Evolutionary conservation across 2,888 invertebrate species (phyloP), one percentile per base, ranked within the genome.

Genomic region (Melanargia galathea): DNA sequence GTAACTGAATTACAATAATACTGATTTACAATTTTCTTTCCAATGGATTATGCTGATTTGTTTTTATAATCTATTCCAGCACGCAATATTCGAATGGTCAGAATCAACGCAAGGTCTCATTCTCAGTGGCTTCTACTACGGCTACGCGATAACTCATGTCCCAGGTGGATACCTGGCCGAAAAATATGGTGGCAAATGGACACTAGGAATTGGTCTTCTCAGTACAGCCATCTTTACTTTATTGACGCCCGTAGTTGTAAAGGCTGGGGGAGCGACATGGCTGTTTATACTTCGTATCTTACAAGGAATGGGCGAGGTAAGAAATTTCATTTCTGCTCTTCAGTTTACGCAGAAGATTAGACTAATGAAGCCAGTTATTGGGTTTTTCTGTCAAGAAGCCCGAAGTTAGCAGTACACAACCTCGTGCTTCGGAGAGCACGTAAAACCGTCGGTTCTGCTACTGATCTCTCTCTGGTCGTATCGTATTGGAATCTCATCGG

Each of bases 131-230:
- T 97, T 97, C 83, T 97, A 96, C 84, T 96, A 96, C 90, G 97
- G 97, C 1, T 97, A 97, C 81, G 94, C 96, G 2, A 81, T 96
- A n/a, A 96, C 96, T 0, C 97, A 97, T 74, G 84, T 97, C 58
- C 97, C 97, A 0, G 97, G 97, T 26, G 97, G 97, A 49, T 93
- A 95, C 74, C 82, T 97, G 64, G 95, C 97, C 0, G 96, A 96
- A 74, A 94, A 92, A 75, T 96, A 96, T 71, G 97, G 97, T 40
- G 97, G 97, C 6, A 97, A 97, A 86, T 95, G 96, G 92, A 94
- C 96, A 1, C 87, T 97, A 61, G 96, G 96, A 0, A 86, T 96
- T 49, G 97, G 97, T 7, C 94, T 97, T 16, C 83, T 97, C 8
- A 95, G 94, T 35, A 97, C 97, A 0, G 96, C 96, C 0, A 75